Percentiles rank a stretch among this genome's conserved stretches.
These are phyloP conservation scores for Oncorhynchus nerka DNA, from an alignment of 2,113 vertebrate species.

Conservation along the genomic window DNA sequence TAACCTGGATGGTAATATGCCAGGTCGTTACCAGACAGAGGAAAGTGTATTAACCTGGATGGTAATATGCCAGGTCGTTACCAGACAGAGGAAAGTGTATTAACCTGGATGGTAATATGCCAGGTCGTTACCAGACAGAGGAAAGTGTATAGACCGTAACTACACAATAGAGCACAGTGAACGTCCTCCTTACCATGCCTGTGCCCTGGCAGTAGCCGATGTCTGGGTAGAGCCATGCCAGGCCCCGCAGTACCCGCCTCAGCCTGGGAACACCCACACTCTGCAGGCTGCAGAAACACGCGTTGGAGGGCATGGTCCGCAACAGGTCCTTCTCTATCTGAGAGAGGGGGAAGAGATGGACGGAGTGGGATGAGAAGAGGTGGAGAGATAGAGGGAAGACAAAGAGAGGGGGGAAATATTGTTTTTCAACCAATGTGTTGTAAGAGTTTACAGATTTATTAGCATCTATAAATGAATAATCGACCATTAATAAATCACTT, in stretches of 20 bases:
- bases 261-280: slow-evolving; percentile 92
- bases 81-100: no score
- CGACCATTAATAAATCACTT: background rate
- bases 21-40: no score
- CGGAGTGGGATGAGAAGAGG: background rate
- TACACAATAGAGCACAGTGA: no score
- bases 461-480: no score
- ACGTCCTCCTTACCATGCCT: slow-evolving; percentile 83
- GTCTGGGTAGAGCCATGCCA: slow-evolving; percentile 97
- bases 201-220: slow-evolving; percentile 99
- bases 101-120: no score
- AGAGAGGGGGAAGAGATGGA: background rate
- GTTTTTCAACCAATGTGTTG: background rate
- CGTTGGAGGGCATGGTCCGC: slow-evolving; percentile 95
- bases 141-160: no score
- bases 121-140: no score
- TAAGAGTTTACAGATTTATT: background rate
- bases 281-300: slow-evolving; percentile 86
- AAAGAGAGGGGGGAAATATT: background rate
- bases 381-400: background rate
- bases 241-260: slow-evolving; percentile 85
- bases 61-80: no score
- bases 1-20: no score
- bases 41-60: no score
- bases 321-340: slow-evolving; percentile 98